Conservation (phyloP, 2,113 vertebrate genomes). For the Microtus ochrogaster region DNA sequence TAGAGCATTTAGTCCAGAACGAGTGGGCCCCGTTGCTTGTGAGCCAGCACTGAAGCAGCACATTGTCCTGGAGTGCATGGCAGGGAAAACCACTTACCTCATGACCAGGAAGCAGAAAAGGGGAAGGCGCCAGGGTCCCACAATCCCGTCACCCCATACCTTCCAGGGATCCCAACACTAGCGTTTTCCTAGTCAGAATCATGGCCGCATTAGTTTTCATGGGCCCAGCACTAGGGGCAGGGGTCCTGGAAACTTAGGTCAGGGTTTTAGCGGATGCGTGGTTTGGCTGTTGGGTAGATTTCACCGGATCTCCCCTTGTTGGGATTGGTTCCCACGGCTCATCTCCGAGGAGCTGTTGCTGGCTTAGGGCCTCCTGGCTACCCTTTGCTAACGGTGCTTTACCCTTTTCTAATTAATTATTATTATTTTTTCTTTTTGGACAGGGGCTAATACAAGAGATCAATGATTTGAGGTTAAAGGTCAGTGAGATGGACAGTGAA, state of each 20-base stretch:
- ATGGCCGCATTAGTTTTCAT: not conserved
- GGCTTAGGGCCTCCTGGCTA: not conserved
- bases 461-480: conserved; percentile 92
- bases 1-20: not conserved
- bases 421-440: conserved; percentile 24
- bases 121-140: not conserved
- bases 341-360: not conserved
- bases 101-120: not conserved
- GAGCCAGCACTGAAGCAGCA: not conserved
- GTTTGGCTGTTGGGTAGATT: not conserved
- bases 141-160: too few relatives aligned
- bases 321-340: not conserved
- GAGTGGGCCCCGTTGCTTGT: too few relatives aligned
- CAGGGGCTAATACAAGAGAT: conserved; percentile 96
- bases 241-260: not conserved
- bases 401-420: not conserved
- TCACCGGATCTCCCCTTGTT: not conserved
- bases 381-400: not conserved
- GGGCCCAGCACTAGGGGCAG: not conserved
- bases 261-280: not conserved
- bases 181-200: not conserved
- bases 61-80: too few relatives aligned
- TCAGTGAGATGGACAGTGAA: conserved; percentile 95
- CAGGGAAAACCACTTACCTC: not conserved
- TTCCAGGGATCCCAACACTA: not conserved